A percentile compares a stretch with the other conserved stretches of the same genome.
These are phyloP conservation scores for Urocyon cinereoargenteus DNA, from an alignment of 2,797 vertebrate genomes.

Conservation along the genomic window DNA sequence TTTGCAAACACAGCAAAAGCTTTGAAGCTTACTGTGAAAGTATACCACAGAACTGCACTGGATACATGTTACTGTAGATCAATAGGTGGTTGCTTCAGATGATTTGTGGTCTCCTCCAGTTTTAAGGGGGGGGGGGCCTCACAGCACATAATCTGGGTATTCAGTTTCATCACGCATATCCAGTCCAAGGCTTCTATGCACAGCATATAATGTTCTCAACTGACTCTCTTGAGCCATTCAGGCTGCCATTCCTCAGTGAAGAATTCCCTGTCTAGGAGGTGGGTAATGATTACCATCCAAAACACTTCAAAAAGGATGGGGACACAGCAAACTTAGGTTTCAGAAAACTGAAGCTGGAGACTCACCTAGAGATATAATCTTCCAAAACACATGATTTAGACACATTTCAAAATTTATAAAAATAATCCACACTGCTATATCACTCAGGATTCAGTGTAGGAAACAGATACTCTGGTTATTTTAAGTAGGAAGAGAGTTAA, in stretches of 20 bases:
- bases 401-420: slow-evolving; percentile 52
- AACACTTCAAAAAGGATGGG: background rate
- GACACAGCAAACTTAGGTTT: background rate
- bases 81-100: slow-evolving; percentile 35
- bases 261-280: background rate
- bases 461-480: background rate
- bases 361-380: background rate
- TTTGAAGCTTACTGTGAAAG: slow-evolving; percentile 32
- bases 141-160: slow-evolving; percentile 28
- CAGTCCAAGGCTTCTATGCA: background rate
- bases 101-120: slow-evolving; percentile 9
- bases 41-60: background rate
- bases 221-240: background rate
- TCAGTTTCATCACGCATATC: slow-evolving; percentile 37
- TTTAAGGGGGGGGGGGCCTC: slow-evolving; percentile 12
- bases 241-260: background rate
- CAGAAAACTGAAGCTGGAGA: background rate
- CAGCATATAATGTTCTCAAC: background rate
- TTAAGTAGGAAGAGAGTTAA: slow-evolving; percentile 17
- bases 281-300: background rate
- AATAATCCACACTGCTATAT: background rate
- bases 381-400: background rate
- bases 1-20: slow-evolving; percentile 73
- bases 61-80: slow-evolving; percentile 55
- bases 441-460: background rate